phyloP scores from a whole-genome alignment of 2,113 vertebrate genomes.

The Eleginops maclovinus region DNA sequence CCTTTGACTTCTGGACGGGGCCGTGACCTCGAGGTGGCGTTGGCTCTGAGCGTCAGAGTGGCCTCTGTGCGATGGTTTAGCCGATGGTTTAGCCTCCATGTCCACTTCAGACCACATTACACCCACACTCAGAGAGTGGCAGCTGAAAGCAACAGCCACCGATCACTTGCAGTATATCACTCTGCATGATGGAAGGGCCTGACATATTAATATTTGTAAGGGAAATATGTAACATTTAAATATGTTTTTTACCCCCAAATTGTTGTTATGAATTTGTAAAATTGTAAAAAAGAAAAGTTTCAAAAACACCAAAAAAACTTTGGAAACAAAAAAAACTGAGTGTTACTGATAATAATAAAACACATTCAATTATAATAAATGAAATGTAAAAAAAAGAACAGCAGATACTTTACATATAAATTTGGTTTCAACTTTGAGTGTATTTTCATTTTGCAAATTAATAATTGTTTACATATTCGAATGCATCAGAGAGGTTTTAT shows the following conservation, averaged over 20 bases:
- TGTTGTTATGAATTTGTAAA: too few relatives aligned
- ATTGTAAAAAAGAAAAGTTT: too few relatives aligned
- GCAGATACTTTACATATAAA: neutral
- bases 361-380: too few relatives aligned
- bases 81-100: too few relatives aligned
- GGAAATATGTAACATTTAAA: neutral
- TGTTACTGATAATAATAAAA: neutral
- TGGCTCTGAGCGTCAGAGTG: constrained; percentile 43
- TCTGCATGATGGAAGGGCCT: neutral
- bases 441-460: neutral
- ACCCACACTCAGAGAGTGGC: neutral
- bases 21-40: constrained; percentile 63
- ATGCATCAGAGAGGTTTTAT: neutral
- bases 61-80: too few relatives aligned
- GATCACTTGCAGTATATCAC: constrained; percentile 1
- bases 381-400: neutral
- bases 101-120: neutral
- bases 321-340: neutral
- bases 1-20: constrained; percentile 75
- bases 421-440: too few relatives aligned
- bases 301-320: neutral
- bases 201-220: neutral
- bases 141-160: neutral
- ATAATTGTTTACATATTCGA: neutral
- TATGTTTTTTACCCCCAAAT: neutral